Conservation (phyloP, 2,888 invertebrate genomes). For the Stictocephala bisonia region DNA sequence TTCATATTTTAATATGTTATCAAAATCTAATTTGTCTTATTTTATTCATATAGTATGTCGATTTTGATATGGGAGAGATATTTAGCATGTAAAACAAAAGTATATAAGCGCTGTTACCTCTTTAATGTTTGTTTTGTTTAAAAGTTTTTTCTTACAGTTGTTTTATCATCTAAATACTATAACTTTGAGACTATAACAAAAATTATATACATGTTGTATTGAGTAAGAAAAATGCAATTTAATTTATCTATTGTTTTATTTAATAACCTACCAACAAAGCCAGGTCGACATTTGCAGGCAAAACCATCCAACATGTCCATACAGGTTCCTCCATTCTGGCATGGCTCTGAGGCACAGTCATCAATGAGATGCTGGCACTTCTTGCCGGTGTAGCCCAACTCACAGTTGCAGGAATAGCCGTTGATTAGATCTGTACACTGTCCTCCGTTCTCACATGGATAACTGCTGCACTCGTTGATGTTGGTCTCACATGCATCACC, state of each 20-base stretch:
- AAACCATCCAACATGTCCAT: constrained; percentile 90
- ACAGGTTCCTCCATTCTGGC: constrained; percentile 92
- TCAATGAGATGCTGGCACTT: constrained; percentile 94
- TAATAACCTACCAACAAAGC: constrained; percentile 74
- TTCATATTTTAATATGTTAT: too few species aligned
- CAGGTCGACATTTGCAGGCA: constrained; percentile 91
- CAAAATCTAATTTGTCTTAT: too few species aligned
- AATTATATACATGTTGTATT: constrained; percentile 1
- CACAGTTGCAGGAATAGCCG: constrained; percentile 88
- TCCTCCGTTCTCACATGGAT: constrained; percentile 93
- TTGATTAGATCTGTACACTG: constrained; percentile 89
- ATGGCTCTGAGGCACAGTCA: constrained; percentile 89
- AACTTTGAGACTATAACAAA: too few species aligned
- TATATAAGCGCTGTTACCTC: too few species aligned
- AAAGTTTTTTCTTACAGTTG: too few species aligned
- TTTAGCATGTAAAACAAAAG: too few species aligned
- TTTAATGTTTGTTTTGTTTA: too few species aligned
- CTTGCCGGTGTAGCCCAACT: constrained; percentile 94
- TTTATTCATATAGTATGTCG: too few species aligned
- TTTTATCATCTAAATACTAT: too few species aligned
- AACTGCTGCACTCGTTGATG: constrained; percentile 88
- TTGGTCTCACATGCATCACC: constrained; percentile 86
- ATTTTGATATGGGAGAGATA: too few species aligned
- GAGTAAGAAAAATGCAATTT: too few species aligned
- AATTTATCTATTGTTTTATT: too few species aligned